Percentiles rank a stretch among this genome's conserved stretches.
These are phyloP conservation scores for Ictalurus punctatus DNA, from an alignment of 2,113 vertebrate species.

Conservation along the genomic window DNA sequence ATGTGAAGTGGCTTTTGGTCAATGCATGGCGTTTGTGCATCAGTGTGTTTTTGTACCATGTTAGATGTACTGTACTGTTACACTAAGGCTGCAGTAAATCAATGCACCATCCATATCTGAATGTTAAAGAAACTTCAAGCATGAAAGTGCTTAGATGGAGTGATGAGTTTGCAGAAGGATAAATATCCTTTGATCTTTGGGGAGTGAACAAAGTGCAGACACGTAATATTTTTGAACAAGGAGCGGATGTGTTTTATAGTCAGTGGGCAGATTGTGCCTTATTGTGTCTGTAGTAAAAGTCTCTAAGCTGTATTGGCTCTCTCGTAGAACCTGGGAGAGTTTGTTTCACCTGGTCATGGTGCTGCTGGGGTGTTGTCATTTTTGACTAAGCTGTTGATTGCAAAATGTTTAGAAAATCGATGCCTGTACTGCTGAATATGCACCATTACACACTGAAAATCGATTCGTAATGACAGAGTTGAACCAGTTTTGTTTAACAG, in stretches of 20 bases:
- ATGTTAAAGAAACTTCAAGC: background rate
- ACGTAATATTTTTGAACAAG: background rate
- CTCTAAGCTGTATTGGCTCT: background rate
- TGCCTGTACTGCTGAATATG: slow-evolving; percentile 28
- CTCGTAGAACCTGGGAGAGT: background rate
- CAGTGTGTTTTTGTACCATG: slow-evolving; percentile 40
- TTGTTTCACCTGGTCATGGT: background rate
- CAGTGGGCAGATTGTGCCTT: slow-evolving; percentile 16
- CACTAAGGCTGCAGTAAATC: slow-evolving; percentile 15
- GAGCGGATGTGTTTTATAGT: background rate
- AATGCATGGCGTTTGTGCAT: slow-evolving; percentile 35
- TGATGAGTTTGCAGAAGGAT: background rate
- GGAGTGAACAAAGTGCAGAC: background rate
- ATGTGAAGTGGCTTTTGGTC: slow-evolving; percentile 29
- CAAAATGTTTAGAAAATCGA: background rate
- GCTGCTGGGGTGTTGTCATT: background rate
- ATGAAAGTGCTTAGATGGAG: background rate
- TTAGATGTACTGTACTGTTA: slow-evolving; percentile 37
- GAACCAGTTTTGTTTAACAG: background rate
- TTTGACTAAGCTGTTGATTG: background rate
- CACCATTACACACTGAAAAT: slow-evolving; percentile 12
- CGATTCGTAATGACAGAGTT: background rate
- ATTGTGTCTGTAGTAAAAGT: background rate
- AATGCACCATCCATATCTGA: slow-evolving; percentile 27
- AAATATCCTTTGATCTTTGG: background rate